Percentiles rank a stretch among this genome's conserved stretches.
Conservation (phyloP, 2,113 vertebrate genomes). For the Grammomys dolichurus region DNA sequence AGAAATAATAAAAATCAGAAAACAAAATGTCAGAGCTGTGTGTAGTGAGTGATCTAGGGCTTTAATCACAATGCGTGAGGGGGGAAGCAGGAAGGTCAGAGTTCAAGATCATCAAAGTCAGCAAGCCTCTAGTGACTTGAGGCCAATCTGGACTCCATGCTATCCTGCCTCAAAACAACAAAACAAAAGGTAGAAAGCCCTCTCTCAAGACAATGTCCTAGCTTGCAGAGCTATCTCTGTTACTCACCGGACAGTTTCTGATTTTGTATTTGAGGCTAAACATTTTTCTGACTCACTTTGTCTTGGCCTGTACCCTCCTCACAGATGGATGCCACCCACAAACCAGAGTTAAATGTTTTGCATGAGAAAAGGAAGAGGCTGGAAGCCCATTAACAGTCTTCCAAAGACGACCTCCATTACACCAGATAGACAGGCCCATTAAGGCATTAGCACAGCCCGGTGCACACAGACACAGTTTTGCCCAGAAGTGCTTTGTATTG, state of each 20-base stretch:
- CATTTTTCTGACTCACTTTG: slow-evolving; percentile 27
- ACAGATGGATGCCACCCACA: not conserved
- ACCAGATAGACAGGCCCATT: not conserved
- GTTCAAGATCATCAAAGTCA: not conserved
- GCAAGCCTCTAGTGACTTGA: not conserved
- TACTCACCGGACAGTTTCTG: not conserved
- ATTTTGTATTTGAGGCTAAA: not conserved
- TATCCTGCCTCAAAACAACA: not conserved
- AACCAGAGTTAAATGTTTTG: not conserved
- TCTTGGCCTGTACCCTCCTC: not conserved
- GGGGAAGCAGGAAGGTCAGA: not conserved
- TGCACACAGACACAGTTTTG: not conserved
- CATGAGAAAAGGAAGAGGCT: slow-evolving; percentile 7
- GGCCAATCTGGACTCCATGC: not conserved
- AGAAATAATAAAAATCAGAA: not conserved
- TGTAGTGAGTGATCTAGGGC: not conserved
- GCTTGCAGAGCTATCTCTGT: not conserved
- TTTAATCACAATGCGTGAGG: not conserved
- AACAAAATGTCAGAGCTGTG: not conserved
- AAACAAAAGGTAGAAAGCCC: slow-evolving; percentile 1
- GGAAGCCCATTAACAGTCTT: slow-evolving; percentile 20
- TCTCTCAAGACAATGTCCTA: not conserved
- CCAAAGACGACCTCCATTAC: not conserved
- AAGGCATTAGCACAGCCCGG: slow-evolving; percentile 22
- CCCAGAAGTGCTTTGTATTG: not conserved